phyloP scores from a whole-genome alignment of 92 coral and sea anemone species.

The Epizoanthus fatuus region DNA sequence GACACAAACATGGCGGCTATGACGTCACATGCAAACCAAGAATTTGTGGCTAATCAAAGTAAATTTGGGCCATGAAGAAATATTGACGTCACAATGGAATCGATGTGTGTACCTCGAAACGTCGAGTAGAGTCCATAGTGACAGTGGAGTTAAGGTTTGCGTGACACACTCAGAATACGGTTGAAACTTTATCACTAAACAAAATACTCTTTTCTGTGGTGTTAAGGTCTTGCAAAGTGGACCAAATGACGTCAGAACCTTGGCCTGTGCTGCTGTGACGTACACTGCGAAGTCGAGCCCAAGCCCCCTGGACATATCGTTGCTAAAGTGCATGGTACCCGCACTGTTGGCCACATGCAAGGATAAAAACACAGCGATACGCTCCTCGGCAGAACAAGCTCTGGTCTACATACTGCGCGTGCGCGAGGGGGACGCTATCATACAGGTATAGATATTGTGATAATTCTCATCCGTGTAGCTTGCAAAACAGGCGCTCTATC shows the following conservation, averaged over 20 bases:
- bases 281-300: conserved; percentile 75
- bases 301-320: conserved; percentile 72
- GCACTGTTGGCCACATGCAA: conserved; percentile 76
- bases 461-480: too few relatives aligned
- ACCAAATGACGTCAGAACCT: conserved; percentile 77
- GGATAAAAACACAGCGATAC: conserved; percentile 89
- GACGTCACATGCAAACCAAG: too few relatives aligned
- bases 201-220: neutral
- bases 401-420: conserved; percentile 81
- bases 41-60: too few relatives aligned
- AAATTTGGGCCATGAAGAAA: too few relatives aligned
- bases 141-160: too few relatives aligned
- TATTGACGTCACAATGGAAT: too few relatives aligned
- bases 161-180: too few relatives aligned
- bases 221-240: conserved; percentile 84
- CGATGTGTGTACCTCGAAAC: too few relatives aligned
- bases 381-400: conserved; percentile 86
- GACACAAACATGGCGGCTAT: too few relatives aligned
- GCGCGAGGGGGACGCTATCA: conserved; percentile 74
- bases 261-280: conserved; percentile 83
- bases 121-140: too few relatives aligned
- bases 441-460: conserved; percentile 73
- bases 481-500: too few relatives aligned
- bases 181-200: too few relatives aligned
- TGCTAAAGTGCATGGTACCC: conserved; percentile 78